phyloP scores from a whole-genome alignment of 2,113 vertebrate species.

The Merops nubicus region DNA sequence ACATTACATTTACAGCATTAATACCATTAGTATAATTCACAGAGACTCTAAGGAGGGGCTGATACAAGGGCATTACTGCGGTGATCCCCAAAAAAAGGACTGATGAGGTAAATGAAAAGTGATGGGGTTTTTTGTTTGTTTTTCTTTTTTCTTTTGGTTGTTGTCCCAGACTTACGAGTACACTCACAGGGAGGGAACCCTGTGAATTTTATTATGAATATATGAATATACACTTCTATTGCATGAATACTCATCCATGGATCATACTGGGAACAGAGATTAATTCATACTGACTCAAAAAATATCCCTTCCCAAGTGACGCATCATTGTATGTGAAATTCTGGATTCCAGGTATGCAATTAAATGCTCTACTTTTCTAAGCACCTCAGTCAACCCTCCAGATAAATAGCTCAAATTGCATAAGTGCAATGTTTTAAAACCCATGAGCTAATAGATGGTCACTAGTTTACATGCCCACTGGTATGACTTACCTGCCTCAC shows the following conservation, averaged over 20 bases:
- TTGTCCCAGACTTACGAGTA: neutral
- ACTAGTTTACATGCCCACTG: constrained; percentile 68
- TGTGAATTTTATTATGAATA: constrained; percentile 6
- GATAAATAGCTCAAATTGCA: constrained; percentile 58
- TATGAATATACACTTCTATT: constrained; percentile 28
- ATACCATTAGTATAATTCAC: constrained; percentile 10
- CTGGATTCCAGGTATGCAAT: constrained; percentile 57
- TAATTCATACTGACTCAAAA: constrained; percentile 58
- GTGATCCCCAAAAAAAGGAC: neutral
- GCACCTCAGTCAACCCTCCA: constrained; percentile 40
- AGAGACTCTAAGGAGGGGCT: constrained; percentile 19
- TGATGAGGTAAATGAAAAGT: neutral
- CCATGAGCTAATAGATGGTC: constrained; percentile 64
- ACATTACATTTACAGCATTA: constrained; percentile 1
- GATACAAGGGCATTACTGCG: neutral
- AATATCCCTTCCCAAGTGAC: neutral
- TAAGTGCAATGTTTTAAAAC: constrained; percentile 46
- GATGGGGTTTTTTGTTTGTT: neutral
- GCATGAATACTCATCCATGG: constrained; percentile 7
- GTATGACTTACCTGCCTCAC: constrained; percentile 68
- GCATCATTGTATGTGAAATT: constrained; percentile 31
- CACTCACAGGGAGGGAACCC: constrained; percentile 20
- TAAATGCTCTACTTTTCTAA: constrained; percentile 55
- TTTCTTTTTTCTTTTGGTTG: no score
- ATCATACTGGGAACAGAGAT: constrained; percentile 26